A percentile compares a stretch with the other conserved stretches of the same genome.
phyloP scores from a whole-genome alignment of 1,140 invertebrate species.

The Acromyrmex heyeri region DNA sequence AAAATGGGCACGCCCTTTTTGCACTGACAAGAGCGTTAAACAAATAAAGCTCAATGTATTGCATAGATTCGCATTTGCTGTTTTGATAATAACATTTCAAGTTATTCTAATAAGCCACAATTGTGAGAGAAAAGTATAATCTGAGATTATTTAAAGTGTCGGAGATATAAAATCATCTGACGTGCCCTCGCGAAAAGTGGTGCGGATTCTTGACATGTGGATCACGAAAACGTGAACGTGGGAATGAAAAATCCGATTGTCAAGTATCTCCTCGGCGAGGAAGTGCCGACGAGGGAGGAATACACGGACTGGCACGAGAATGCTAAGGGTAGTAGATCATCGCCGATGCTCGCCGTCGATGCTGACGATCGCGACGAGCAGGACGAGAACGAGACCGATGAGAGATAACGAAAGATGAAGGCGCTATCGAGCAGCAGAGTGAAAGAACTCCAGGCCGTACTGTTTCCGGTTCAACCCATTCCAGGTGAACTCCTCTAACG shows the following conservation, averaged over 20 bases:
- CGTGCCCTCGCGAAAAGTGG: not conserved
- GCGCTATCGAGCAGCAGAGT: conserved; percentile 83
- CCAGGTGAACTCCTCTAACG: conserved; percentile 78
- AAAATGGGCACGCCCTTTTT: not conserved
- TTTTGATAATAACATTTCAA: not conserved
- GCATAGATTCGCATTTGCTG: not conserved
- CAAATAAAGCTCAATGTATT: not conserved
- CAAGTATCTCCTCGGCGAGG: conserved; percentile 19
- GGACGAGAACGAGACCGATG: conserved; percentile 29
- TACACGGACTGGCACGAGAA: conserved; percentile 23
- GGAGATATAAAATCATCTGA: not conserved
- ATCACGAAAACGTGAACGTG: not conserved
- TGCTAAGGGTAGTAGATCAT: conserved; percentile 2
- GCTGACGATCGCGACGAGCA: conserved; percentile 45
- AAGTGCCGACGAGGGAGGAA: conserved; percentile 27
- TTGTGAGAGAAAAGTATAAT: not conserved
- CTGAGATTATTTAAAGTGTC: not conserved
- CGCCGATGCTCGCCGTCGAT: not conserved
- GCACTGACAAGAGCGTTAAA: not conserved
- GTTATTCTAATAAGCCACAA: not conserved
- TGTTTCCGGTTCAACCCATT: conserved; percentile 87
- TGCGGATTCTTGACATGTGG: not conserved
- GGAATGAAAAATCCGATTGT: conserved; percentile 46
- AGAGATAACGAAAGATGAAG: conserved; percentile 73
- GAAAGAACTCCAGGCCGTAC: conserved; percentile 88